These are phyloP conservation scores for Taeniopygia guttata DNA, from an alignment of 2,797 vertebrate genomes.

Conservation along the genomic window DNA sequence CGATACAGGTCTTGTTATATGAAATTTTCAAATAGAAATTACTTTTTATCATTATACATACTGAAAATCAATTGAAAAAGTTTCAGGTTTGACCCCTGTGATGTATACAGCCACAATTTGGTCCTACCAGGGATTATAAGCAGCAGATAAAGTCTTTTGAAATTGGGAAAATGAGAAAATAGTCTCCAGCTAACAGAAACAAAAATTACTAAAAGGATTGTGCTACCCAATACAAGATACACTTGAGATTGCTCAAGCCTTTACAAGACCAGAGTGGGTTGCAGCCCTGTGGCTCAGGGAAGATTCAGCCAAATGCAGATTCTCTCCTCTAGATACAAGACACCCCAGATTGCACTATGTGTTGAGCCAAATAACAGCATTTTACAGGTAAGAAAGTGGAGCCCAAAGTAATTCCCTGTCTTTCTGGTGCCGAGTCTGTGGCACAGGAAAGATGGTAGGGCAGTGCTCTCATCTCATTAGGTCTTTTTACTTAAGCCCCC, in stretches of 20 bases:
- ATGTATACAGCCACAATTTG: neutral
- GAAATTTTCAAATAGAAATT: neutral
- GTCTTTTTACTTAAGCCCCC: neutral
- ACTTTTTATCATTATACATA: neutral
- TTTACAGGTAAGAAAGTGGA: neutral
- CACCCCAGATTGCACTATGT: rapidly evolving
- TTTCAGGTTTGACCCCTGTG: neutral
- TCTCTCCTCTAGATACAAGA: neutral
- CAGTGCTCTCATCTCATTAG: rapidly evolving
- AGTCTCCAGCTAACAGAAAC: neutral
- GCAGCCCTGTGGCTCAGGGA: neutral
- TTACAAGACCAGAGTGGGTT: neutral
- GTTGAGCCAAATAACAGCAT: neutral
- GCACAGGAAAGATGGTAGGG: neutral
- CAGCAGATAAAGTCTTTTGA: neutral
- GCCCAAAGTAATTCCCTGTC: rapidly evolving
- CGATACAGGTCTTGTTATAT: neutral
- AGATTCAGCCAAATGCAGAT: neutral
- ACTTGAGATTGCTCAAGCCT: neutral
- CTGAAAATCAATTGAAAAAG: neutral
- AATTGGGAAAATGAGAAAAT: neutral
- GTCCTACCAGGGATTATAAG: neutral
- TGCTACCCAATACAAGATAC: neutral
- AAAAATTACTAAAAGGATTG: neutral
- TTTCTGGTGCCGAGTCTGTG: neutral